A percentile compares a stretch with the other conserved stretches of the same genome.
phyloP scores from a whole-genome alignment of 2,113 vertebrate species.

The Opisthocomus hoazin region DNA sequence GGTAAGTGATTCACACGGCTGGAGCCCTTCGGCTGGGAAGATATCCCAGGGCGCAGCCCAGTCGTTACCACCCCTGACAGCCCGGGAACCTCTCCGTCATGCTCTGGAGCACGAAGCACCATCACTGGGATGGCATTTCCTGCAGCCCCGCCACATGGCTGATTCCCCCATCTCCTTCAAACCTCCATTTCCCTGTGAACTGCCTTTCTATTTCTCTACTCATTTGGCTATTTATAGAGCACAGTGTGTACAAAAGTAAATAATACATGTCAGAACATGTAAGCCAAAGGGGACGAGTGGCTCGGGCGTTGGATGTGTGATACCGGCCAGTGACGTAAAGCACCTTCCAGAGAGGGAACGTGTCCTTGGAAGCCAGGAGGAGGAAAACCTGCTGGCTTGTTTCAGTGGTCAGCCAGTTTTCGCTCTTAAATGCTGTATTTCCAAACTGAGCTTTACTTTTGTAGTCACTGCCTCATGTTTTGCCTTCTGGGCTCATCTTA shows the following conservation, averaged over 20 bases:
- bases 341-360: background rate
- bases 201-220: background rate
- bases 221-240: background rate
- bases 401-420: background rate
- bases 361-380: background rate
- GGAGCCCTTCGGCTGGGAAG: background rate
- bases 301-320: background rate
- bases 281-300: background rate
- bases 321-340: background rate
- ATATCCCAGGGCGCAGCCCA: background rate
- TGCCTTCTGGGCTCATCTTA: background rate
- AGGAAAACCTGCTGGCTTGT: background rate
- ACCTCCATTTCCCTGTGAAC: background rate
- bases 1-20: slow-evolving; percentile 1
- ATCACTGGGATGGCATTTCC: background rate
- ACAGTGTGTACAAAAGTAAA: background rate
- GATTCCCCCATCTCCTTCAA: background rate
- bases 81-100: background rate
- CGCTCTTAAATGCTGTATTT: background rate
- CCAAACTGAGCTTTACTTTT: background rate
- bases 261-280: background rate
- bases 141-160: background rate
- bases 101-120: background rate
- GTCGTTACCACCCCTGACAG: background rate
- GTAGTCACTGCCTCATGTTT: background rate